Evolutionary conservation across 2,797 vertebrate species (phyloP).

Genomic region (Tadarida brasiliensis): DNA sequence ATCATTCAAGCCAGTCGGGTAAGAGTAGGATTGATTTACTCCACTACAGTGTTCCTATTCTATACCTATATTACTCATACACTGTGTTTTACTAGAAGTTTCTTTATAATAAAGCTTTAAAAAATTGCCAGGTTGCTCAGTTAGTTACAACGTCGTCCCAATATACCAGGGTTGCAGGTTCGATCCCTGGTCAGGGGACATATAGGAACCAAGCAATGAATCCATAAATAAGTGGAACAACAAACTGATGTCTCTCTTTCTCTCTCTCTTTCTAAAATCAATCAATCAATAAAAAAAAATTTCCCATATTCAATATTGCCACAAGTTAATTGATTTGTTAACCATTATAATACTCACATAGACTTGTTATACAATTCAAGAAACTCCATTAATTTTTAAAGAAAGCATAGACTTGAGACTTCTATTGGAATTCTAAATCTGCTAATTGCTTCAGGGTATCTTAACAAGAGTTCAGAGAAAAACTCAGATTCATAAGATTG

Average conservation of each 20-base stretch:
- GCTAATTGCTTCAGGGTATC: constrained; percentile 5
- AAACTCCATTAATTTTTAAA: constrained; percentile 9
- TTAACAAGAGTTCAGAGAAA: constrained; percentile 26
- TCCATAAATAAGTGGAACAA: background rate
- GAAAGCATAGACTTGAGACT: background rate
- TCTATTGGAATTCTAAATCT: constrained; percentile 50
- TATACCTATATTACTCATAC: background rate
- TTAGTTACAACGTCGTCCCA: background rate
- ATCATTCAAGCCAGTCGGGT: background rate
- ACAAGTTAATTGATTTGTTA: constrained; percentile 18
- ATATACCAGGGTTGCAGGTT: background rate
- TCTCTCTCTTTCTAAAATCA: background rate
- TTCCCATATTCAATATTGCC: background rate
- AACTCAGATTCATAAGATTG: constrained; percentile 16
- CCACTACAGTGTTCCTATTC: constrained; percentile 3
- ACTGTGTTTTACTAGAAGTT: background rate
- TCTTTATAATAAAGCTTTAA: background rate
- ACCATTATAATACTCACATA: background rate
- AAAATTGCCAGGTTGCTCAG: background rate
- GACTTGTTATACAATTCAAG: constrained; percentile 30
- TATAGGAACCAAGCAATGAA: background rate
- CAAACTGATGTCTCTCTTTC: background rate
- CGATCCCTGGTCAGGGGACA: background rate
- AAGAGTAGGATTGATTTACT: background rate
- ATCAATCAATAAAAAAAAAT: background rate